Evolutionary conservation across 2,797 vertebrate species (phyloP), one percentile per base, ranked within the genome.

Genomic region (Sebastes paucispinis): DNA sequence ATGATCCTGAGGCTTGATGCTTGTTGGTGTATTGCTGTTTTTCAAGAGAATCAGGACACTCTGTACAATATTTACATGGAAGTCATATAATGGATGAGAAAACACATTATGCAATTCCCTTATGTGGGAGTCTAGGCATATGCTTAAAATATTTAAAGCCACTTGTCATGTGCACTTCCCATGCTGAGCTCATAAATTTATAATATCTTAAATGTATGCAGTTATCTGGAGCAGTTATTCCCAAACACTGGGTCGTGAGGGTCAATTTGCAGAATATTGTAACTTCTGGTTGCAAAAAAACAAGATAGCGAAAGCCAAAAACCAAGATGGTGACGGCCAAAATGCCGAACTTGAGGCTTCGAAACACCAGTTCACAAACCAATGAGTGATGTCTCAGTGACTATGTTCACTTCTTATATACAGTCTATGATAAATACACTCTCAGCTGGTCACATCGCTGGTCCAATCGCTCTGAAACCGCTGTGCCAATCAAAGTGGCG

Each of bases 91-190:
- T 84, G 16, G n/a, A 84, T 82, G 68, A 34, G n/a, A 65, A 60
- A 67, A 85, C 55, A 52, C 65, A 86, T 84, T 77, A 89, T 87
- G 73, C 32, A 82, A 22, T 66, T 62, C 50, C 39, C 58, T 60
- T 58, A 77, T 79, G 81, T 84, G 59, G 57, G 64, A 82, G 60
- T 68, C 12, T 3, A n/a, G 12, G 63, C 64, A 69, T 72, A 70
- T 73, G 64, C 25, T 77, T 73, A 52, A 52, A 63, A 84, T 83
- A 85, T 87, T 63, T 50, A 85, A 83, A 81, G 31, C 74, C 77
- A 80, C 69, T 80, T 66, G 52, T 69, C 20, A 66, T 34, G 8
- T 65, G 24, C 54, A 31, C 18, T 68, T 70, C 34, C 29, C 63
- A 69, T 72, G 64, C 63, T 52, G 60, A 73, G 73, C 50, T 78